Conservation (phyloP, 2,797 vertebrate species). For the Paedocypris micromegethes region DNA sequence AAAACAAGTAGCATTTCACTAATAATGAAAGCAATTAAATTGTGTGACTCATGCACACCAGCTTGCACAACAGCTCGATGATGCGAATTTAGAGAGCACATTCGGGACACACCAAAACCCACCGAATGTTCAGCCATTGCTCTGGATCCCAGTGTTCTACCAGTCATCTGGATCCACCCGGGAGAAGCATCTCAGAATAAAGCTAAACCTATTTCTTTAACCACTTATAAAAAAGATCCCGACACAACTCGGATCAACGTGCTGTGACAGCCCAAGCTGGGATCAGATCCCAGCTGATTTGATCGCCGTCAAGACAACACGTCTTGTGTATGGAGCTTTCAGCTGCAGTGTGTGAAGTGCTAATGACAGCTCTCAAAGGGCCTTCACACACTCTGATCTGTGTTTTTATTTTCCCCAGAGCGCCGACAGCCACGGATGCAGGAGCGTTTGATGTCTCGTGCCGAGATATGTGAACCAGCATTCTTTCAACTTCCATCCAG, state of each 20-base stretch:
- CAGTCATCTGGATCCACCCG: slow-evolving; percentile 13
- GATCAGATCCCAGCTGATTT: slow-evolving; percentile 43
- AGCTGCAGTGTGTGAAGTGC: slow-evolving; percentile 54
- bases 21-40: too few relatives aligned
- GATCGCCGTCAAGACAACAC: slow-evolving; percentile 38
- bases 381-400: slow-evolving; percentile 56
- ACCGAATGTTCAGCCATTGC: slow-evolving; percentile 29
- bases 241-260: slow-evolving; percentile 24
- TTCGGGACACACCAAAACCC: slow-evolving; percentile 21
- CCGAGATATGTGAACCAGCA: slow-evolving; percentile 46
- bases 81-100: slow-evolving; percentile 24
- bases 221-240: slow-evolving; percentile 14
- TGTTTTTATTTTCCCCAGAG: slow-evolving; percentile 54
- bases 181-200: slow-evolving; percentile 25
- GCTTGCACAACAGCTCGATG: slow-evolving; percentile 34
- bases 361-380: slow-evolving; percentile 64
- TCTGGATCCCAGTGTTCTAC: slow-evolving; percentile 36
- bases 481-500: slow-evolving; percentile 49
- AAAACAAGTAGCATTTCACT: too few relatives aligned
- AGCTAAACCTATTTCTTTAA: slow-evolving; percentile 28
- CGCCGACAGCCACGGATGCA: slow-evolving; percentile 53
- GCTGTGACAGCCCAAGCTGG: slow-evolving; percentile 40
- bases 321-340: slow-evolving; percentile 45
- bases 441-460: slow-evolving; percentile 58
- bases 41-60: too few relatives aligned